Percentiles rank a stretch among this genome's conserved stretches.
Conservation (phyloP, 1,140 invertebrate species). For the Caenorhabditis brenneri region DNA sequence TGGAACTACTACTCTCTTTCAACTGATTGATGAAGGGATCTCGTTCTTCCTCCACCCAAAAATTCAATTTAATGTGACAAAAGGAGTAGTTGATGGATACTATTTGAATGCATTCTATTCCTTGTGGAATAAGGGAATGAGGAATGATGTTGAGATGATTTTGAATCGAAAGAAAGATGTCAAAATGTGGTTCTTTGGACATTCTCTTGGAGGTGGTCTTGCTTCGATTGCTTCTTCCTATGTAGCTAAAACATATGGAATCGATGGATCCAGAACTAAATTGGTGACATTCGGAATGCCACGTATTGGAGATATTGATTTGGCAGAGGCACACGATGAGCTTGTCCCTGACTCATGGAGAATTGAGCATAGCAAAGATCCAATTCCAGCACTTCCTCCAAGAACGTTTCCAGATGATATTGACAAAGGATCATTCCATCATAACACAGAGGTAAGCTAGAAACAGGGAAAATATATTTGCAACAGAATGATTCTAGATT, state of each 20-base stretch:
- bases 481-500: neutral
- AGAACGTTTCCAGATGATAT: constrained; percentile 13
- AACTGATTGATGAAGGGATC: constrained; percentile 47
- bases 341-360: constrained; percentile 45
- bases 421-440: constrained; percentile 47
- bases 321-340: constrained; percentile 46
- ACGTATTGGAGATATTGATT: constrained; percentile 42
- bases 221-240: constrained; percentile 48
- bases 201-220: constrained; percentile 46
- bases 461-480: neutral
- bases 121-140: constrained; percentile 47
- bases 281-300: constrained; percentile 50
- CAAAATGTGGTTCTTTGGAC: constrained; percentile 43
- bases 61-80: constrained; percentile 31
- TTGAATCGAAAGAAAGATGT: neutral
- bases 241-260: constrained; percentile 8
- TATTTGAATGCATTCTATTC: constrained; percentile 45
- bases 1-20: constrained; percentile 36
- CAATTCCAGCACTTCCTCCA: constrained; percentile 45
- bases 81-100: constrained; percentile 47
- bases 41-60: constrained; percentile 43
- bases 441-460: constrained; percentile 29
- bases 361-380: constrained; percentile 45
- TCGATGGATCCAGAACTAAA: neutral
- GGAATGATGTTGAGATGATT: neutral